Base-by-base conservation (phyloP, 2,888 invertebrate species). In the Uropetala carovei region DNA sequence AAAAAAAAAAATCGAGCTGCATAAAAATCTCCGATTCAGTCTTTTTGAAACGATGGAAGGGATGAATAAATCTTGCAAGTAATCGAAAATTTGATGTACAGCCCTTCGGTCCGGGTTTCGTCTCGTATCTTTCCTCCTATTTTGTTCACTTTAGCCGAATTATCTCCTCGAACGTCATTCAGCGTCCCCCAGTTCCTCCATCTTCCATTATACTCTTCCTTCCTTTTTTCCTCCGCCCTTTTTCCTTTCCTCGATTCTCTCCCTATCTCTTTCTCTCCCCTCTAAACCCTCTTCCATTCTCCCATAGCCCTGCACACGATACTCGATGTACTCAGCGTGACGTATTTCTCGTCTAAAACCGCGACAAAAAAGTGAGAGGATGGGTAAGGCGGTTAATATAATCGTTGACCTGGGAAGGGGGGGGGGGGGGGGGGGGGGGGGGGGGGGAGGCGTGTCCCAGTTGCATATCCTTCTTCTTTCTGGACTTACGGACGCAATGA, bases 341-440 rank as follows among this genome's bases (percentile, higher is more conserved):
- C 68, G n/a, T 22, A 0, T 18, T 64, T 27, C 75, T 5, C 16
- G 75, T 75, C 75, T 75, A n/a, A 9, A n/a, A 75, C 75, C 5
- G 22, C 68, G 22, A 18, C 75, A 27, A 27, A 10, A 43, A 43
- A 43, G 43, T 43, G 43, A 43, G 43, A 43, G 43, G 1, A 43
- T 43, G 43, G 5, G 43, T 18, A 64, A 18, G 64, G 64, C n/a
- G n/a, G 22, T 27, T 75, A 75, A 75, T 75, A 27, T 11, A 7
- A n/a, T n/a, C 22, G 27, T 75, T 75, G 75, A 75, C 75, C 75
- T 75, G 75, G 22, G 75, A 75, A 75, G 27, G 75, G 75, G 16
- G 75, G 75, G 16, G 75, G 27, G 75, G 75, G 16, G 75, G 75
- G 22, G 75, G 22, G 22, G 27, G 75, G 75, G 16, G 75, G 75